Percentiles rank a stretch among this genome's conserved stretches.
These are phyloP conservation scores for Cladorhizidae sp. DNA, from an alignment of 37 sponge, comb jelly and placozoan genomes.

Conservation along the genomic window DNA sequence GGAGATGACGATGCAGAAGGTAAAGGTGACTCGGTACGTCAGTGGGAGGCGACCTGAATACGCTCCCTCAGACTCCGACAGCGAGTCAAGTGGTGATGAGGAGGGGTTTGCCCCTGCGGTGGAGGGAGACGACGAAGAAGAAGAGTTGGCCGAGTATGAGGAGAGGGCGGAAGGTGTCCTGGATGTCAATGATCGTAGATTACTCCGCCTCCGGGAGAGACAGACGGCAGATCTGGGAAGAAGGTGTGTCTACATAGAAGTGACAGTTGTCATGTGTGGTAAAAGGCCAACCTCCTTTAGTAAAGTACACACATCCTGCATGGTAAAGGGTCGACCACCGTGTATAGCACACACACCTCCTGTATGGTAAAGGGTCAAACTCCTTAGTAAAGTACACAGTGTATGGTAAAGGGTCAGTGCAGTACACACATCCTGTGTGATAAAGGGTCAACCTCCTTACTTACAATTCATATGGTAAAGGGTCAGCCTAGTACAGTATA, in stretches of 20 bases:
- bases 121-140: slow-evolving; percentile 25
- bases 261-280: too few relatives aligned
- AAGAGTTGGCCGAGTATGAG: slow-evolving; percentile 1
- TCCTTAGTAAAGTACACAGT: too few relatives aligned
- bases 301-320: too few relatives aligned
- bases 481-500: too few relatives aligned
- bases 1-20: slow-evolving; percentile 95
- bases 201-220: slow-evolving; percentile 46
- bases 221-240: not conserved
- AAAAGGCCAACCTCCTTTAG: too few relatives aligned
- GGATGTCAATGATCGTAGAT: slow-evolving; percentile 40
- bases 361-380: too few relatives aligned
- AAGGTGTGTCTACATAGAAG: not conserved
- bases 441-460: too few relatives aligned
- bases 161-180: not conserved
- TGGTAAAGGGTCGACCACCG: too few relatives aligned
- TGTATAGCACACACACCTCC: too few relatives aligned
- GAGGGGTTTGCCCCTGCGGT: slow-evolving; percentile 1
- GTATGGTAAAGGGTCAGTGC: too few relatives aligned
- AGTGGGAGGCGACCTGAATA: slow-evolving; percentile 69
- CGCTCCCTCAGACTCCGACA: slow-evolving; percentile 43
- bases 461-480: too few relatives aligned
- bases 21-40: slow-evolving; percentile 91
- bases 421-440: too few relatives aligned
- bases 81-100: slow-evolving; percentile 59